phyloP scores from a whole-genome alignment of 2,113 vertebrate species.

The Trochalopteron elliotii region DNA sequence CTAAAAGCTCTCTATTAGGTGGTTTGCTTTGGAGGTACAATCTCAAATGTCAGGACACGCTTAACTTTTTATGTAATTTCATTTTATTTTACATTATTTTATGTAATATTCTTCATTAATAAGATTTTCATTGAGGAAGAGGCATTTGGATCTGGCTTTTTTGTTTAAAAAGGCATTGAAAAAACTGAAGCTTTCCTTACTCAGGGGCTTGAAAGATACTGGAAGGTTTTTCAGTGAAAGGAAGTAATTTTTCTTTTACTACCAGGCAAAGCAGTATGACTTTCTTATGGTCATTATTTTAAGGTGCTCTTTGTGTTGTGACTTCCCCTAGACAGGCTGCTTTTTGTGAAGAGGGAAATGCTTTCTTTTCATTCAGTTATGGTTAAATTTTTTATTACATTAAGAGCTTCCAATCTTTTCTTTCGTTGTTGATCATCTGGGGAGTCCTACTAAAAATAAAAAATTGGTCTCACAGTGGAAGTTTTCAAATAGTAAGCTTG shows the following conservation, averaged over 20 bases:
- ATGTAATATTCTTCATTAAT: background rate
- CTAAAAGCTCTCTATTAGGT: background rate
- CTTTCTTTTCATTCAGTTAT: background rate
- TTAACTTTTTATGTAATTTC: background rate
- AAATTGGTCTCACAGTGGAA: background rate
- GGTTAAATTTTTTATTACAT: background rate
- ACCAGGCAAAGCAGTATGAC: background rate
- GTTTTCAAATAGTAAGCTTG: constrained; percentile 14
- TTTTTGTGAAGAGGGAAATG: background rate
- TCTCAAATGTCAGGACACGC: background rate
- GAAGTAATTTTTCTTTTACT: background rate
- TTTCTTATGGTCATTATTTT: background rate
- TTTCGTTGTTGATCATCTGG: background rate
- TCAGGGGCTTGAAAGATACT: background rate
- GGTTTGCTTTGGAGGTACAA: background rate
- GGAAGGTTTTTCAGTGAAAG: background rate
- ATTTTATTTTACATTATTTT: no score
- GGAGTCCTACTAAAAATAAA: constrained; percentile 39
- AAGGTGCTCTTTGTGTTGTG: background rate
- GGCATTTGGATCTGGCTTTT: background rate
- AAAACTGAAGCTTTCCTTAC: background rate
- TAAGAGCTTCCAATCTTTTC: background rate
- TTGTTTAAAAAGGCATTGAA: background rate
- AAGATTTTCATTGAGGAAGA: background rate
- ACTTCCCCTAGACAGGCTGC: background rate